These are phyloP conservation scores for roundworm (Caenorhabditis elegans) DNA, from an alignment of 1,140 invertebrate species.

Conservation along the genomic window DNA sequence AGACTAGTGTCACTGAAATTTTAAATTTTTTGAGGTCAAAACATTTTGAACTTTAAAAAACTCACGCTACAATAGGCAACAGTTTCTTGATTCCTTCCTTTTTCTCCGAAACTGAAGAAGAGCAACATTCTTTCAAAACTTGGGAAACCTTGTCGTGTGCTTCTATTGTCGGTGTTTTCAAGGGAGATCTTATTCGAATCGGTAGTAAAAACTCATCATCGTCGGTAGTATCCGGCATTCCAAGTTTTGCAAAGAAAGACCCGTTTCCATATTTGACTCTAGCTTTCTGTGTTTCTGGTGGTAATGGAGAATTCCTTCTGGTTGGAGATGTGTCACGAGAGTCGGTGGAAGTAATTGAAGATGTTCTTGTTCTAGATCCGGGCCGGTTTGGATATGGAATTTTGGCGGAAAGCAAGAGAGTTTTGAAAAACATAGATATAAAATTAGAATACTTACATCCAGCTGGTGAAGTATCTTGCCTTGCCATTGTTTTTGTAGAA, in stretches of 20 bases:
- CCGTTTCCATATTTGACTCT: constrained; percentile 10
- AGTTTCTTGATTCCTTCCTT: constrained; percentile 15
- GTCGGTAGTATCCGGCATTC: not conserved
- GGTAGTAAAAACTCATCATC: not conserved
- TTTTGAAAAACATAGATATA: not conserved
- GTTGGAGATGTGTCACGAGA: not conserved
- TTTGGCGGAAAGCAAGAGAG: not conserved
- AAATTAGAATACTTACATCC: not conserved
- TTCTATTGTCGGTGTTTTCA: not conserved
- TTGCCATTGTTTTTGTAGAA: not conserved
- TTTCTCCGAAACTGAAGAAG: not conserved
- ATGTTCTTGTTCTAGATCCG: not conserved
- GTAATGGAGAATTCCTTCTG: not conserved
- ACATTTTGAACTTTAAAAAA: not conserved
- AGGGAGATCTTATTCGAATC: not conserved
- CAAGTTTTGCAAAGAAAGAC: not conserved
- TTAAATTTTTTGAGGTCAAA: not conserved
- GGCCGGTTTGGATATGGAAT: not conserved
- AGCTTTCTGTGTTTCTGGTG: not conserved
- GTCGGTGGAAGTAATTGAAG: not conserved
- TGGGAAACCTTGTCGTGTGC: not conserved
- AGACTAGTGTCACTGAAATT: not conserved
- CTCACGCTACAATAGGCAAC: not conserved
- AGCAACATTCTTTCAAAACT: constrained; percentile 8
- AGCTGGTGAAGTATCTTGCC: not conserved